Evolutionary conservation across 2,888 invertebrate genomes (phyloP).

Genomic region (Leptinotarsa tumamoca): DNA sequence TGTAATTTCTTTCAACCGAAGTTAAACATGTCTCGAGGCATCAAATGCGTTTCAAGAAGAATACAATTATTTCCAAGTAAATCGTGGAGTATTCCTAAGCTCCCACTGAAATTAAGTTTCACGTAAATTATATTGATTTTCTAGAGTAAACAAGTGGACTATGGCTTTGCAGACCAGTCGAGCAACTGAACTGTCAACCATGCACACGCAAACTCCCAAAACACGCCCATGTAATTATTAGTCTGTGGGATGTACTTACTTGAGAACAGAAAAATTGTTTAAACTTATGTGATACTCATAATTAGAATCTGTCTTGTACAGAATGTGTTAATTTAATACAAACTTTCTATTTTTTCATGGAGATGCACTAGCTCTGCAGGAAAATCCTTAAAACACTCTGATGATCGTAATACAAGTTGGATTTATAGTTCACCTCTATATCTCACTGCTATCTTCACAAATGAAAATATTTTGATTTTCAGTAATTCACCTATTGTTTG

Average conservation of each 20-base stretch:
- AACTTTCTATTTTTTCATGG: too few species aligned
- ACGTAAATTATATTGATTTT: constrained; percentile 44
- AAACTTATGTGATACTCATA: neutral
- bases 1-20: neutral
- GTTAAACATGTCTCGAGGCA: constrained; percentile 17
- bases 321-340: too few species aligned
- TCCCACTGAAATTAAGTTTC: constrained; percentile 19
- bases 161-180: constrained; percentile 35
- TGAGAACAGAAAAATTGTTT: neutral
- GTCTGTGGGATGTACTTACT: constrained; percentile 26
- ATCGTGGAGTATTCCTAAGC: constrained; percentile 5
- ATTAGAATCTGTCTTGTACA: too few species aligned
- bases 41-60: constrained; percentile 10
- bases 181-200: constrained; percentile 42
- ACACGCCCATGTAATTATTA: constrained; percentile 37
- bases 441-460: too few species aligned
- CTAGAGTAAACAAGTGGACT: constrained; percentile 42
- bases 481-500: too few species aligned
- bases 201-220: constrained; percentile 37
- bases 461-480: too few species aligned
- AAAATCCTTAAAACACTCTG: too few species aligned
- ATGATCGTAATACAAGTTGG: too few species aligned
- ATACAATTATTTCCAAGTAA: constrained; percentile 10
- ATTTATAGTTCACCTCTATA: too few species aligned
- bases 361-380: too few species aligned